phyloP scores from a whole-genome alignment of 2,888 invertebrate species.

The Drosophila tanythrix region DNA sequence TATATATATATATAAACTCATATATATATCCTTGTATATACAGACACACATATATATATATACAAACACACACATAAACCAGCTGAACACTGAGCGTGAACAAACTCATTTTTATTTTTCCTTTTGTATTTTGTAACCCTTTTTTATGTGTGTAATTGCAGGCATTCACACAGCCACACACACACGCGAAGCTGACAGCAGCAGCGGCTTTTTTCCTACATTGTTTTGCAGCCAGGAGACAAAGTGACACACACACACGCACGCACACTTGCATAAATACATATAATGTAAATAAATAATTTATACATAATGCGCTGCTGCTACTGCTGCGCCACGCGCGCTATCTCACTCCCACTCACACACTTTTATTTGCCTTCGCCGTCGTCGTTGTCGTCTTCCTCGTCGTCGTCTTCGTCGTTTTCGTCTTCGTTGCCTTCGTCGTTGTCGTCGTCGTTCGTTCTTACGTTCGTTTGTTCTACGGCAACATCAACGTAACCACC shows the following conservation, averaged over 20 bases:
- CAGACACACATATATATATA: not conserved
- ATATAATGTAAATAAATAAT: constrained; percentile 80
- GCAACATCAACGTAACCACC: constrained; percentile 49
- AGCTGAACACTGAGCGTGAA: not conserved
- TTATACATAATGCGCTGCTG: constrained; percentile 72
- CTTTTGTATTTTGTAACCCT: constrained; percentile 38
- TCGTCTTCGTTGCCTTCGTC: not conserved
- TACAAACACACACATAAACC: constrained; percentile 2
- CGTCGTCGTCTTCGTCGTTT: constrained; percentile 2
- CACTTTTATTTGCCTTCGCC: constrained; percentile 29
- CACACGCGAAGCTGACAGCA: constrained; percentile 29
- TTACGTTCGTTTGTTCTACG: constrained; percentile 30
- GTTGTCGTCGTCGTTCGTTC: not conserved
- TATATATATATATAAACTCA: not conserved
- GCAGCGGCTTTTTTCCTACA: constrained; percentile 17
- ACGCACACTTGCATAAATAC: constrained; percentile 1
- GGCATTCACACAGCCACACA: constrained; percentile 25
- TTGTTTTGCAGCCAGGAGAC: constrained; percentile 45
- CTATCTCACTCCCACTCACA: constrained; percentile 50
- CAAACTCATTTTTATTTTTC: constrained; percentile 23
- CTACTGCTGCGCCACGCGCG: constrained; percentile 38
- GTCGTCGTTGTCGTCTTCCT: constrained; percentile 1
- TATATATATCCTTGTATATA: not conserved
- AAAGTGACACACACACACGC: constrained; percentile 35
- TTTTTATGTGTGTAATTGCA: constrained; percentile 41